A percentile compares a stretch with the other conserved stretches of the same genome.
Evolutionary conservation across 1,140 invertebrate species (phyloP).

Genomic region (Zaprionus gabonicus): DNA sequence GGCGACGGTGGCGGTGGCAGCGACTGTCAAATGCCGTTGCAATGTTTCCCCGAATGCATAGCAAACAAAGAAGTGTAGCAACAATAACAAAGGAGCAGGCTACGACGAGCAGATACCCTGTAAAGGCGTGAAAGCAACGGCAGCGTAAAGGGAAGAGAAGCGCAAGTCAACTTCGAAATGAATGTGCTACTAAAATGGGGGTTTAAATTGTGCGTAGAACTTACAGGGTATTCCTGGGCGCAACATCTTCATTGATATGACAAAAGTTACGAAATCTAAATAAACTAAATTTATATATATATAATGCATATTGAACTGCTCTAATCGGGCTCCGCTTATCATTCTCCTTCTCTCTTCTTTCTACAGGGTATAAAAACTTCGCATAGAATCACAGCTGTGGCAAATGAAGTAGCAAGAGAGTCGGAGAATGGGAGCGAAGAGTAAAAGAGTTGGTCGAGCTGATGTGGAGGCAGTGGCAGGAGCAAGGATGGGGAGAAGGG

Average conservation of each 20-base stretch:
- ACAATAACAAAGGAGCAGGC: not conserved
- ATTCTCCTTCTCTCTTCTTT: not conserved
- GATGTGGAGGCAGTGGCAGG: not conserved
- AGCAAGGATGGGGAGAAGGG: not conserved
- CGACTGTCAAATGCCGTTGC: slow-evolving; percentile 76
- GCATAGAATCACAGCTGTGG: slow-evolving; percentile 69
- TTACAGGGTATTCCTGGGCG: not conserved
- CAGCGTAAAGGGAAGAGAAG: not conserved
- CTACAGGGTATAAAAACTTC: not conserved
- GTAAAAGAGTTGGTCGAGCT: not conserved
- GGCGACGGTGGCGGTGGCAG: not conserved
- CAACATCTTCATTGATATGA: not conserved
- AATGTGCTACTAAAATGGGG: no score
- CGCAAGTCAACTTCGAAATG: not conserved
- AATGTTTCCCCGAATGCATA: slow-evolving; percentile 51
- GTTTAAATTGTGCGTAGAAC: not conserved
- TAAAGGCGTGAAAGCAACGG: no score
- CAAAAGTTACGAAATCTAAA: not conserved
- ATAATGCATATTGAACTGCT: no score
- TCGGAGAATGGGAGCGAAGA: not conserved
- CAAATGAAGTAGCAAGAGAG: slow-evolving; percentile 1
- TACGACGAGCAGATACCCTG: slow-evolving; percentile 12
- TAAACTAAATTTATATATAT: no score
- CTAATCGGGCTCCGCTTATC: no score
- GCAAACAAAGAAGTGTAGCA: slow-evolving; percentile 10